Percentiles rank a stretch among this genome's conserved stretches.
These are phyloP conservation scores for Allacma fusca DNA, from an alignment of 2,888 invertebrate genomes.

Conservation along the genomic window DNA sequence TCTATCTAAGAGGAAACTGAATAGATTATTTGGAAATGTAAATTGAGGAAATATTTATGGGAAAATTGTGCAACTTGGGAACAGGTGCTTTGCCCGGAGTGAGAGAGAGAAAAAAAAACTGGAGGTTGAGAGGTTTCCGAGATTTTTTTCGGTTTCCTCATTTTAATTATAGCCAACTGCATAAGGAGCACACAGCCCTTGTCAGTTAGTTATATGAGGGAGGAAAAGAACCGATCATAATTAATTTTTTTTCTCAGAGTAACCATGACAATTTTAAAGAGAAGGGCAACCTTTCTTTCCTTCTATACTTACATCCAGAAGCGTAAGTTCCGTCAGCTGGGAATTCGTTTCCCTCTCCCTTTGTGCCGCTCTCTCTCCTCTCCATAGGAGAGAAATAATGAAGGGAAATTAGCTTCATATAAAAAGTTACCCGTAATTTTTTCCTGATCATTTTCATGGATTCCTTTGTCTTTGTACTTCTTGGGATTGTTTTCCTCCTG, in stretches of 20 bases:
- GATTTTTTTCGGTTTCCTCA: neutral
- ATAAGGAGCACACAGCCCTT: neutral
- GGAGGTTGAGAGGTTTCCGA: neutral
- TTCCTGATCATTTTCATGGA: constrained; percentile 20
- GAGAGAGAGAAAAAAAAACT: neutral
- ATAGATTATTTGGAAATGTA: too few species aligned
- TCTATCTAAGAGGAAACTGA: too few species aligned
- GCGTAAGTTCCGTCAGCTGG: neutral
- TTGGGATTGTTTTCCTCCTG: constrained; percentile 2
- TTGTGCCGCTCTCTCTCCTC: neutral
- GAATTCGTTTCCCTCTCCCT: neutral
- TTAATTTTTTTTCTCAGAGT: constrained; percentile 33
- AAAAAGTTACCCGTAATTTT: constrained; percentile 52
- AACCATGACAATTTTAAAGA: constrained; percentile 25
- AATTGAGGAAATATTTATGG: too few species aligned
- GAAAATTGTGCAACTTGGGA: constrained; percentile 8
- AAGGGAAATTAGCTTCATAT: constrained; percentile 54
- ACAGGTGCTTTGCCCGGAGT: neutral
- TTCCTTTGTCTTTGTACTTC: constrained; percentile 18
- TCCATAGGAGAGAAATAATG: constrained; percentile 47
- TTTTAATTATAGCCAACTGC: constrained; percentile 7
- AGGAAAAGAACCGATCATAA: constrained; percentile 21
- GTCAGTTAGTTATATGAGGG: neutral
- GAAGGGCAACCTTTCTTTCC: neutral
- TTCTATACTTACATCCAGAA: neutral